Evolutionary conservation across 2,797 vertebrate species (phyloP), one percentile per base, ranked within the genome.

Genomic region (Astyanax mexicanus): DNA sequence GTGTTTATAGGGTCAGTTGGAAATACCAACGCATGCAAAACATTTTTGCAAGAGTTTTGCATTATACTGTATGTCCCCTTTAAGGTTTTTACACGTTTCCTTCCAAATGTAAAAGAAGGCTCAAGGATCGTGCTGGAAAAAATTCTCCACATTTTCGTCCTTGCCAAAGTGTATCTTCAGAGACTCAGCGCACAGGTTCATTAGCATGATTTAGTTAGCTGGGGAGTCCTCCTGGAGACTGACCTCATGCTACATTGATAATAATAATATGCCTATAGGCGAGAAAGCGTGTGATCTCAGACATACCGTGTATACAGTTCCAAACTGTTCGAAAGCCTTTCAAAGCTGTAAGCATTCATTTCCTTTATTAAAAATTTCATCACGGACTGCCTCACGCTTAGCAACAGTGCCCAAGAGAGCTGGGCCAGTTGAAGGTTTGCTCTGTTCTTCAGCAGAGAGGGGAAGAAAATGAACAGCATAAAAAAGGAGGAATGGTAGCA

Each of bases 291-390:
- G 27, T 57, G 15, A 57, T 57, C 27, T 57, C 27, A 17, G 27
- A 57, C 54, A 57, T 29, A 17, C 3, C 21, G 51, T 15, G 27
- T 17, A 32, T 57, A 32, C 13, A 25, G 54, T 12, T 10, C 6
- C 4, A 32, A 15, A 37, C 37, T 12, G 17, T 38, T 11, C 3
- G 17, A 8, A 35, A 12, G 19, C 37, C 9, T 35, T 44, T 17
- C 6, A 32, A 61, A 44, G 11, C 7, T 27, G 17, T 54, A 74
- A 54, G 25, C 27, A 11, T 52, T 25, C 17, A 13, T 15, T 42
- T 74, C 6, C 40, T 67, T 66, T 45, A 74, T 66, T 55, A 74
- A 65, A 35, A 67, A 17, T 25, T 55, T 38, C 49, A 55, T 55
- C 72, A 35, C 25, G 49, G 40, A 49, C 57, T 25, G 7, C 13